Evolutionary conservation across 1,140 invertebrate genomes (phyloP).

Genomic region (Drosophila ironensis): DNA sequence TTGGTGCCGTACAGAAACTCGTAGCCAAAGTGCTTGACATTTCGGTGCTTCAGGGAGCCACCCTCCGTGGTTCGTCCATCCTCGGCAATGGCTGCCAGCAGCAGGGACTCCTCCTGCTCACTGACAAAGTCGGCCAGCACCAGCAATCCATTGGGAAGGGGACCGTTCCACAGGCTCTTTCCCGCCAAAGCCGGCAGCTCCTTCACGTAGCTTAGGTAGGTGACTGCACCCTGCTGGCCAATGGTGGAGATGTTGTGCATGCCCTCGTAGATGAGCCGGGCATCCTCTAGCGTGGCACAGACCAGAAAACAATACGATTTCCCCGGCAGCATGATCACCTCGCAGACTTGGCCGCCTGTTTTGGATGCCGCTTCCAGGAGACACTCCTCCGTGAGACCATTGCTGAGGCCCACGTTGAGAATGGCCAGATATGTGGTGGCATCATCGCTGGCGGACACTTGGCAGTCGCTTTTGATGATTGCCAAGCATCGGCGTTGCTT

Average conservation of each 20-base stretch:
- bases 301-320: constrained; percentile 90
- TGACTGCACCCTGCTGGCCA: constrained; percentile 83
- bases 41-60: constrained; percentile 89
- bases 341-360: constrained; percentile 83
- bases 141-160: constrained; percentile 87
- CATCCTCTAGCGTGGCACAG: constrained; percentile 83
- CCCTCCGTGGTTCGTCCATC: constrained; percentile 59
- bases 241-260: constrained; percentile 84
- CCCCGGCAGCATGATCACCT: constrained; percentile 86
- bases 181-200: constrained; percentile 49
- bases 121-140: constrained; percentile 90
- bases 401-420: constrained; percentile 88
- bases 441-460: constrained; percentile 59
- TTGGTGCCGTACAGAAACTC: constrained; percentile 96
- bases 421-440: constrained; percentile 53
- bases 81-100: constrained; percentile 85
- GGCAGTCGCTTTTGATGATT: constrained; percentile 60
- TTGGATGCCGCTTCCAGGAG: constrained; percentile 83
- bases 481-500: constrained; percentile 65
- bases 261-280: constrained; percentile 83
- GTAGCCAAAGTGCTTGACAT: constrained; percentile 96
- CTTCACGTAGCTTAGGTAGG: constrained; percentile 85
- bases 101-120: constrained; percentile 86
- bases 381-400: constrained; percentile 86
- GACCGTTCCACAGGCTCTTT: constrained; percentile 48